Percentiles rank a stretch among this genome's conserved stretches.
Conservation (phyloP, 2,113 vertebrate species). For the Lepidiolamprologus cunningtoni region DNA sequence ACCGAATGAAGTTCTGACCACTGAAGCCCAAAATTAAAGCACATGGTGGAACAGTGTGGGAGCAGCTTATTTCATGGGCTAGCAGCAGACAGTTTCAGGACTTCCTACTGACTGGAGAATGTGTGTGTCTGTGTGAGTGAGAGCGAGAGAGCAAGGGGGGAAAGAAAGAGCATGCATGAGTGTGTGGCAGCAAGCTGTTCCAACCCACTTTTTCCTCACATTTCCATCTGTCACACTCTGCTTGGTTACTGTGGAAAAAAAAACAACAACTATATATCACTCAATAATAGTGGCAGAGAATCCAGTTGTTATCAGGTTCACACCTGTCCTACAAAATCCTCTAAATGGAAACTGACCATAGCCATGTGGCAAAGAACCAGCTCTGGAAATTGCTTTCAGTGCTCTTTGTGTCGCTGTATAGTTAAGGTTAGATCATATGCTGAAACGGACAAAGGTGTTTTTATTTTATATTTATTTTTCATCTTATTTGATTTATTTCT, state of each 20-base stretch:
- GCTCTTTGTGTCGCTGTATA: neutral
- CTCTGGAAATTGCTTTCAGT: neutral
- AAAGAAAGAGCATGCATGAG: neutral
- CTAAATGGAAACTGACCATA: neutral
- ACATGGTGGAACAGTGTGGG: slow-evolving; percentile 55
- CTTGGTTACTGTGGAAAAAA: slow-evolving; percentile 2
- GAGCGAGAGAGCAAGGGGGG: neutral
- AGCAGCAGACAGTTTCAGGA: slow-evolving; percentile 50
- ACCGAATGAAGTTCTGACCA: slow-evolving; percentile 52
- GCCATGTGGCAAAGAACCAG: neutral
- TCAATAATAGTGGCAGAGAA: slow-evolving; percentile 5
- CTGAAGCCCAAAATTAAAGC: slow-evolving; percentile 65
- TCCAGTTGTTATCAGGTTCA: slow-evolving; percentile 29
- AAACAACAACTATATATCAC: slow-evolving; percentile 1
- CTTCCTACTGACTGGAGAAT: slow-evolving; percentile 40
- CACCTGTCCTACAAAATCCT: slow-evolving; percentile 10
- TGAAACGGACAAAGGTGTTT: neutral
- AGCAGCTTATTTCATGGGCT: slow-evolving; percentile 66
- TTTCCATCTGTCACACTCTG: slow-evolving; percentile 51
- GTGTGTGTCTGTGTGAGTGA: neutral
- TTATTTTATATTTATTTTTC: neutral
- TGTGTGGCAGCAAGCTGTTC: slow-evolving; percentile 30
- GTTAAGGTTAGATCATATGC: neutral
- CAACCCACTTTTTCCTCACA: slow-evolving; percentile 5
- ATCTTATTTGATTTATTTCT: neutral